Evolutionary conservation across 1,140 invertebrate genomes (phyloP).

Genomic region (Aphelenchoides avenae): DNA sequence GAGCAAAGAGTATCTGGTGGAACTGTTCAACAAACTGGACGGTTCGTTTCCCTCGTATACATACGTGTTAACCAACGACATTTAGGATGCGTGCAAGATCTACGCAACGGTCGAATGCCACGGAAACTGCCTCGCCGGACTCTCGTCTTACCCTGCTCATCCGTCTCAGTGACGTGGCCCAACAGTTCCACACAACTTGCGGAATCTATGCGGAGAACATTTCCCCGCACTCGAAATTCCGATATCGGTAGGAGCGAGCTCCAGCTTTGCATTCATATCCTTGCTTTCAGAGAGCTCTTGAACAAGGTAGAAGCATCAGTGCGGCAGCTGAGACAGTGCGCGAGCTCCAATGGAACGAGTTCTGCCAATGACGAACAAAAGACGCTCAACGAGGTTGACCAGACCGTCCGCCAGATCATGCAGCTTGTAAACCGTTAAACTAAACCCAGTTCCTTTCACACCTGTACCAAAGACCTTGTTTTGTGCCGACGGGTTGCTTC

Average conservation of each 20-base stretch:
- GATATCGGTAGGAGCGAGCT: constrained; percentile 48
- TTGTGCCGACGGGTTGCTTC: too few species aligned
- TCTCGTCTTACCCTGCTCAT: constrained; percentile 31
- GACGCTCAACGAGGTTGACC: constrained; percentile 46
- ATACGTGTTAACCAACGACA: too few species aligned
- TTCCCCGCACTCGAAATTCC: constrained; percentile 58
- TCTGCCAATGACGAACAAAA: constrained; percentile 34
- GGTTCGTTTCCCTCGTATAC: constrained; percentile 19
- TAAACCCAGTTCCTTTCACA: too few species aligned
- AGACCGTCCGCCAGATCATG: constrained; percentile 52
- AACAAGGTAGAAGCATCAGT: constrained; percentile 44
- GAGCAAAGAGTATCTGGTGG: constrained; percentile 46
- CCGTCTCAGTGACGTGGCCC: constrained; percentile 38
- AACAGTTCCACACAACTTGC: constrained; percentile 56
- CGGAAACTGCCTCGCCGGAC: background rate
- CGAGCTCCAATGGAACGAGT: too few species aligned
- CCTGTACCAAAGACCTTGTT: too few species aligned
- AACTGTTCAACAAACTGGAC: constrained; percentile 44
- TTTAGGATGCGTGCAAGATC: constrained; percentile 41
- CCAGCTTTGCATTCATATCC: background rate
- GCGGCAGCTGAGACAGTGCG: constrained; percentile 43
- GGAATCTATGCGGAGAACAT: constrained; percentile 58
- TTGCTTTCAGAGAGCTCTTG: constrained; percentile 50
- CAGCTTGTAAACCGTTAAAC: constrained; percentile 47
- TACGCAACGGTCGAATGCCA: constrained; percentile 26